A percentile compares a stretch with the other conserved stretches of the same genome.
Conservation (phyloP, 2,888 invertebrate species). For the Watsonalla cultraria region DNA sequence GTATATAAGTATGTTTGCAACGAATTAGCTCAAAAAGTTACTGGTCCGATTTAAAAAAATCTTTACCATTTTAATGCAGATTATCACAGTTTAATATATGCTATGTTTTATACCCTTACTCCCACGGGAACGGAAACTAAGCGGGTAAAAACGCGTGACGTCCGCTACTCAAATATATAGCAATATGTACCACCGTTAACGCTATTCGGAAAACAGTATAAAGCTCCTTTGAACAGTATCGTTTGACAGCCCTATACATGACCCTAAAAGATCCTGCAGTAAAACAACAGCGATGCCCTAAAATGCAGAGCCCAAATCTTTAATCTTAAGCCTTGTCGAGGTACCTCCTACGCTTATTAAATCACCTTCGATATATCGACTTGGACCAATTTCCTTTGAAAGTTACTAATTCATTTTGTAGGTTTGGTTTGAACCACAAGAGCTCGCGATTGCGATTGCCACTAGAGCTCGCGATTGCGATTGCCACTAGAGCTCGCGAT, state of each 20-base stretch:
- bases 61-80: no score
- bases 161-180: no score
- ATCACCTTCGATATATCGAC: conserved; percentile 19
- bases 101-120: no score
- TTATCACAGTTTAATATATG: no score
- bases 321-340: conserved; percentile 14
- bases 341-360: conserved; percentile 22
- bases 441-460: background rate
- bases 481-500: background rate
- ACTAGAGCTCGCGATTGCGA: background rate
- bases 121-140: no score
- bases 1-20: no score
- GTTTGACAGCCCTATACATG: background rate
- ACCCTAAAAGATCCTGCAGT: background rate
- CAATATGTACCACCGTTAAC: no score
- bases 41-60: no score
- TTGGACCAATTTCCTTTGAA: conserved; percentile 24
- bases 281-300: background rate
- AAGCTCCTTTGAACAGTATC: no score
- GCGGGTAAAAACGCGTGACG: no score
- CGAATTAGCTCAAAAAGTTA: no score
- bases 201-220: no score
- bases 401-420: background rate
- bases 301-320: background rate
- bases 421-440: background rate